A percentile compares a stretch with the other conserved stretches of the same genome.
Conservation (phyloP, 53 echinoderm and acorn worm genomes). For the Actinopyga echinites region DNA sequence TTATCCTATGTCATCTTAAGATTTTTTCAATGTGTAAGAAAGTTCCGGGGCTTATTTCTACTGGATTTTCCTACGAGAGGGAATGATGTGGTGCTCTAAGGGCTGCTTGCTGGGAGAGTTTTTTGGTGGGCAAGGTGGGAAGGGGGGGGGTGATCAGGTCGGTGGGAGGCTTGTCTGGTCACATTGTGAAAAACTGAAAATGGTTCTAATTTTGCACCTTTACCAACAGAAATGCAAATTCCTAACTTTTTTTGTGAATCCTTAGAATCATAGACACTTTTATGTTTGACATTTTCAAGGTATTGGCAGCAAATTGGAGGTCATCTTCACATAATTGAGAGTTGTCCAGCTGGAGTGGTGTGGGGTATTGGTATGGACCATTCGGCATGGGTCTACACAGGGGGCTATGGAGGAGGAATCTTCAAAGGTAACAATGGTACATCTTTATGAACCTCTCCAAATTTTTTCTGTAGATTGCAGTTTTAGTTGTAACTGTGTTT, state of each 20-base stretch:
- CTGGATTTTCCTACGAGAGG: too few relatives aligned
- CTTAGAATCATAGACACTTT: background rate
- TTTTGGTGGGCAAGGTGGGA: too few relatives aligned
- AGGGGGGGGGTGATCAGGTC: too few relatives aligned
- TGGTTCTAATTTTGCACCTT: too few relatives aligned
- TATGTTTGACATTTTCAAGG: slow-evolving; percentile 33
- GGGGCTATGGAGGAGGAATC: slow-evolving; percentile 89
- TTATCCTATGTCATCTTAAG: background rate
- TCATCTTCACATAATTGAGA: slow-evolving; percentile 72
- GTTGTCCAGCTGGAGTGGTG: slow-evolving; percentile 84
- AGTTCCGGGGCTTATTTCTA: too few relatives aligned
- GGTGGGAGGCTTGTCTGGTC: too few relatives aligned
- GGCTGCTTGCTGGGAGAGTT: too few relatives aligned
- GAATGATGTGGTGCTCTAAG: too few relatives aligned
- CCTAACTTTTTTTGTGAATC: background rate
- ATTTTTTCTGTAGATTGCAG: too few relatives aligned
- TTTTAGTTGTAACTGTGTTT: too few relatives aligned
- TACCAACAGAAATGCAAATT: too few relatives aligned
- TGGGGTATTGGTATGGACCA: slow-evolving; percentile 93
- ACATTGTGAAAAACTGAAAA: background rate
- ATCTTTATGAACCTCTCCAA: background rate
- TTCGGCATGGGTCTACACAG: slow-evolving; percentile 86
- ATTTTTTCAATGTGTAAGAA: background rate
- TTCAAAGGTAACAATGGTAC: slow-evolving; percentile 72
- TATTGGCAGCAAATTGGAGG: slow-evolving; percentile 98